Conservation (phyloP, 2,888 invertebrate species). For the Hofmannophila pseudospretella region DNA sequence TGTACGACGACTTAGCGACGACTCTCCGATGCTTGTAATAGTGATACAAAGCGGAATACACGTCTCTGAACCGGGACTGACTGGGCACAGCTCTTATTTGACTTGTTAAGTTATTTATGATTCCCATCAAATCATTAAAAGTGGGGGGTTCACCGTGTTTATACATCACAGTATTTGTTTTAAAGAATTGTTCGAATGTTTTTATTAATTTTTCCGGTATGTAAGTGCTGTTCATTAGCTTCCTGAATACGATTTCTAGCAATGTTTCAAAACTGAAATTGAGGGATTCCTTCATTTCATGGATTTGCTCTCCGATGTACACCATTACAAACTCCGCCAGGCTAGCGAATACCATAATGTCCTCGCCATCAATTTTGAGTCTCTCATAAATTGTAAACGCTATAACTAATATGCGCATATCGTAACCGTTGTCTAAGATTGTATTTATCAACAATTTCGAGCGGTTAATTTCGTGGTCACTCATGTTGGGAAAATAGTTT, state of each 20-base stretch:
- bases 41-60: neutral
- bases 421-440: neutral
- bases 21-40: neutral
- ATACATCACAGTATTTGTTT: neutral
- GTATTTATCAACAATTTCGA: neutral
- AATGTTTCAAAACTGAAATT: neutral
- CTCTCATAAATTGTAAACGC: neutral
- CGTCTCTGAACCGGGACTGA: neutral
- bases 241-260: neutral
- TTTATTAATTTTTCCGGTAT: neutral
- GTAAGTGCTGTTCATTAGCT: neutral
- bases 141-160: neutral
- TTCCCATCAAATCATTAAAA: neutral
- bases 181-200: neutral
- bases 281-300: neutral
- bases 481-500: neutral
- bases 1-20: neutral
- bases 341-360: neutral
- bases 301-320: neutral
- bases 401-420: neutral
- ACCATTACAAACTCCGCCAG: neutral
- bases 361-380: neutral
- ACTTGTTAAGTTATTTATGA: neutral
- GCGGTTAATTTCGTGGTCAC: neutral
- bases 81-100: neutral